Conservation (phyloP, 2,113 vertebrate genomes). For the Grus americana region DNA sequence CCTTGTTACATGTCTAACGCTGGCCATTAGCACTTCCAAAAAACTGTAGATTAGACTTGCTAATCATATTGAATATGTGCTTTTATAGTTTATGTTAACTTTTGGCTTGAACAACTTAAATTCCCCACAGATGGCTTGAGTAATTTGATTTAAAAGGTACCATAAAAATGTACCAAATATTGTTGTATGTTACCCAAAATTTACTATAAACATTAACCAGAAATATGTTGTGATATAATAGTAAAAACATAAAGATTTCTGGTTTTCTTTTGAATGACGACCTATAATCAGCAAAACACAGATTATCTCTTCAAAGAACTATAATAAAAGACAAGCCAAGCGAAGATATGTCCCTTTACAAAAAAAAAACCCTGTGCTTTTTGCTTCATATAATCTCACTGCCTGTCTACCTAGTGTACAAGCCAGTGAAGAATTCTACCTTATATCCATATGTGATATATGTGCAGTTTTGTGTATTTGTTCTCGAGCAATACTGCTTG, state of each 20-base stretch:
- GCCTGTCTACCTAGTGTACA: background rate
- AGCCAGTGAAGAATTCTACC: background rate
- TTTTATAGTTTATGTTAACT: background rate
- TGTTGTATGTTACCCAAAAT: background rate
- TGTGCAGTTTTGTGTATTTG: background rate
- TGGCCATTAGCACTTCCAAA: background rate
- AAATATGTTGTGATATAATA: background rate
- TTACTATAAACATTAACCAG: background rate
- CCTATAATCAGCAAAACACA: background rate
- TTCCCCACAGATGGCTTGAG: background rate
- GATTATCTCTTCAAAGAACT: background rate
- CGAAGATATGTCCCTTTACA: background rate
- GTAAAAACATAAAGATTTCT: background rate
- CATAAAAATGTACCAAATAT: background rate
- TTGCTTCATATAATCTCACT: background rate
- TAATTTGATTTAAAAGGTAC: conserved; percentile 23
- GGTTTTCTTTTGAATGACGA: background rate
- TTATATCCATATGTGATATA: background rate
- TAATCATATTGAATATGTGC: background rate
- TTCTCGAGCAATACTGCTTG: background rate
- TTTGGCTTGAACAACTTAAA: background rate
- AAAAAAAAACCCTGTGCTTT: background rate
- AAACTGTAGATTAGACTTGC: background rate
- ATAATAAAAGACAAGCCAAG: background rate
- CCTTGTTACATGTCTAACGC: background rate